Evolutionary conservation across 1,140 invertebrate species (phyloP).

Genomic region (Tetramorium simillimum): DNA sequence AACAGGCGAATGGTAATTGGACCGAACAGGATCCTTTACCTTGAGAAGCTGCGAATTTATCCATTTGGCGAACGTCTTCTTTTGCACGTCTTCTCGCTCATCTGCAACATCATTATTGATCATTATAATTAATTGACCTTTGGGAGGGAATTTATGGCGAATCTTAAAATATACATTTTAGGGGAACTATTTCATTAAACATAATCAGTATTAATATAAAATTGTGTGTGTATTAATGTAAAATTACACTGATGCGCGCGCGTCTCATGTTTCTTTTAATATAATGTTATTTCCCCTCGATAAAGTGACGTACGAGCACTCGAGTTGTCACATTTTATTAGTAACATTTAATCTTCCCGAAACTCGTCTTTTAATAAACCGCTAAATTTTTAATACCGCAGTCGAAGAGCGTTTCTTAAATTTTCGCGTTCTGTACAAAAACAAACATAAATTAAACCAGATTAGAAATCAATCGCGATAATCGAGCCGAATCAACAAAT

Average conservation of each 20-base stretch:
- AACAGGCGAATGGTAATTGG: neutral
- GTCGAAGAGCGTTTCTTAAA: neutral
- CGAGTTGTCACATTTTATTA: neutral
- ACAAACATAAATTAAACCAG: neutral
- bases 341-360: neutral
- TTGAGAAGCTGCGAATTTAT: conserved; percentile 96
- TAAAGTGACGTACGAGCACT: neutral
- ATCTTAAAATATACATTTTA: conserved; percentile 6
- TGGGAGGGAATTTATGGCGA: neutral
- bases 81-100: conserved; percentile 96
- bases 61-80: conserved; percentile 98
- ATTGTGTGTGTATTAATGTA: neutral
- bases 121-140: conserved; percentile 3
- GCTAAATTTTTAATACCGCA: neutral
- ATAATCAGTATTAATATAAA: neutral
- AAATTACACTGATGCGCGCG: no score
- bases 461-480: neutral
- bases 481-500: neutral
- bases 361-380: conserved; percentile 1
- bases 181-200: neutral
- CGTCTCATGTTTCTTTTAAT: neutral
- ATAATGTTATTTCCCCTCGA: neutral
- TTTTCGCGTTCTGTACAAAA: neutral
- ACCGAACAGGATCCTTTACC: conserved; percentile 82
- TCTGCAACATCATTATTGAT: conserved; percentile 85